Base-by-base conservation (phyloP, 2,797 vertebrate genomes). In the Enteromius trimaculatus region DNA sequence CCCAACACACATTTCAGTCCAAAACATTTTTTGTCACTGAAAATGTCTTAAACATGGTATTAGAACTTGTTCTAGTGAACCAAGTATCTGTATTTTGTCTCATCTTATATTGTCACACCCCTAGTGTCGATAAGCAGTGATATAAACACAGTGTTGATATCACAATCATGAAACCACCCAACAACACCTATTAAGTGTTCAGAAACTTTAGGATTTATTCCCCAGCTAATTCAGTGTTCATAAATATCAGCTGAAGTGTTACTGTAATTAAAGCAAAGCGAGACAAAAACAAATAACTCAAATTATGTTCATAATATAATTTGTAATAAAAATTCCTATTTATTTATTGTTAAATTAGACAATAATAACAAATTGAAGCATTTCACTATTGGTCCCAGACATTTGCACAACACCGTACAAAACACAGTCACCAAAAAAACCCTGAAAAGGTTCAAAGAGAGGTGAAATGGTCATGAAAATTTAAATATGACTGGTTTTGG, bases 381-480 rank as follows among this genome's bases (percentile, higher is more conserved):
- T 68, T 68, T 39, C 65, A 68, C 1, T 68, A 11, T 4, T 44
- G 37, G 10, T 39, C 65, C n/a, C 21, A n/a, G 37, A 23, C 37
- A 14, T 42, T 42, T 69, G 66, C 5, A n/a, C 37, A 11, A 2
- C 64, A 66, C 8, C 10, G 64, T 21, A 66, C 64, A 21, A 66
- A 66, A 11, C 64, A 37, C 19, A 68, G 19, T 11, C 9, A 37
- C 8, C 31, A 9, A 34, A 37, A 66, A 37, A 34, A 17, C 9
- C 53, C 19, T 19, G 31, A 21, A 66, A 66, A 66, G 64, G 64
- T 37, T 66, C 64, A 66, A 21, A 66, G 64, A 66, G 64, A 66
- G 19, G 65, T 39, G 65, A 39, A 68, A 13, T 13, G 65, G 34
- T 39, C 34, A 68, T 68, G 65, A 39, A 68, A 6, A 13, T 39